A percentile compares a stretch with the other conserved stretches of the same genome.
Evolutionary conservation across 2,888 invertebrate genomes (phyloP).

Genomic region (Chrysina gloriosa): DNA sequence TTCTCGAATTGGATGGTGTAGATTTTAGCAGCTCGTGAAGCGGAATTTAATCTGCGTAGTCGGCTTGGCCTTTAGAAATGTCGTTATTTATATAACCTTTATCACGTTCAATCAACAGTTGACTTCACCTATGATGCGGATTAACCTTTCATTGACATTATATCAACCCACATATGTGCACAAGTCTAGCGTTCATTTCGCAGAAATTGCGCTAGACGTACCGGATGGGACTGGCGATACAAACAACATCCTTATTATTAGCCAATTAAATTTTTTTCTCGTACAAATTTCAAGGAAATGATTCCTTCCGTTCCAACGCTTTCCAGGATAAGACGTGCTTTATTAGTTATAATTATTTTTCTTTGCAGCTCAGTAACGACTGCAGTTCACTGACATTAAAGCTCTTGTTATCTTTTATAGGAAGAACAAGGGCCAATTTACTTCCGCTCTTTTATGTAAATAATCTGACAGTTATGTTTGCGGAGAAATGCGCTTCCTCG

Average conservation of each 20-base stretch:
- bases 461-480: conserved; percentile 31
- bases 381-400: conserved; percentile 39
- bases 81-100: conserved; percentile 55
- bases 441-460: conserved; percentile 34
- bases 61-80: conserved; percentile 56
- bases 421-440: conserved; percentile 42
- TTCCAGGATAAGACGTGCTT: conserved; percentile 43
- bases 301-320: background rate
- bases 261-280: background rate
- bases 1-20: too few relatives aligned
- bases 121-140: conserved; percentile 54
- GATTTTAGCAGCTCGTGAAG: background rate
- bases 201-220: background rate
- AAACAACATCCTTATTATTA: background rate
- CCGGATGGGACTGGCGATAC: background rate
- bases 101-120: conserved; percentile 53
- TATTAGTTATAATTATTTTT: conserved; percentile 48
- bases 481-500: conserved; percentile 7
- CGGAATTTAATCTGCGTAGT: background rate
- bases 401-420: conserved; percentile 43
- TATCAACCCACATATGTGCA: conserved; percentile 23
- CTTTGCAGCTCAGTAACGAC: conserved; percentile 40
- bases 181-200: background rate
- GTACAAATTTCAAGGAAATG: background rate
- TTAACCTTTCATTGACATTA: conserved; percentile 51